A percentile compares a stretch with the other conserved stretches of the same genome.
phyloP scores from a whole-genome alignment of 2,888 invertebrate species.

The Boloria selene region DNA sequence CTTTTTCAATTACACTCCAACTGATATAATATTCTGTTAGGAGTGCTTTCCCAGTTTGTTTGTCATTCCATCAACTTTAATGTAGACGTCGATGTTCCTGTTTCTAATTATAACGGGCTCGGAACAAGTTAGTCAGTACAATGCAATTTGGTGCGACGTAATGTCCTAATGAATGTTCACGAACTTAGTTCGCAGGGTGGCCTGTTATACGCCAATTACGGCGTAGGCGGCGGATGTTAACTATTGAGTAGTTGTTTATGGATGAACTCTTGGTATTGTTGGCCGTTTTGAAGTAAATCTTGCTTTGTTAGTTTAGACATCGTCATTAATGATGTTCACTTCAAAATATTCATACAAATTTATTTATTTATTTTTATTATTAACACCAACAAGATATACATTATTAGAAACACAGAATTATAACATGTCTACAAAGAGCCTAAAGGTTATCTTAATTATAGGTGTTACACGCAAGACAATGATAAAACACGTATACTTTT shows the following conservation, averaged over 20 bases:
- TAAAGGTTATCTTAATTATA: too few species aligned
- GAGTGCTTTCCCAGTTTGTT: constrained; percentile 12
- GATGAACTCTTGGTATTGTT: constrained; percentile 1
- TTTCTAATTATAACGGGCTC: constrained; percentile 32
- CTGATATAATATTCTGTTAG: constrained; percentile 10
- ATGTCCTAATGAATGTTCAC: constrained; percentile 54
- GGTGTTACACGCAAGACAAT: too few species aligned
- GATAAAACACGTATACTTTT: too few species aligned
- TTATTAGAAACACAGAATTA: too few species aligned
- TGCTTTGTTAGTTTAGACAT: background rate
- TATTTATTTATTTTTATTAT: too few species aligned
- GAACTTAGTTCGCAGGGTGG: constrained; percentile 47
- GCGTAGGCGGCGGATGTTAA: background rate
- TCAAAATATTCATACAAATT: background rate
- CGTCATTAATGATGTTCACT: background rate
- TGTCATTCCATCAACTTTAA: constrained; percentile 33
- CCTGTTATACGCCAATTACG: constrained; percentile 49
- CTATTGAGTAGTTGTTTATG: constrained; percentile 10
- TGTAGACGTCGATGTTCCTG: constrained; percentile 30
- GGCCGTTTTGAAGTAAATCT: background rate
- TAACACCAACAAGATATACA: too few species aligned
- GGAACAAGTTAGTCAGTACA: constrained; percentile 45
- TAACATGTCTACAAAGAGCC: too few species aligned
- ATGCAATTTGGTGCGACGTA: constrained; percentile 57
- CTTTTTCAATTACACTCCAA: constrained; percentile 12